Conservation (phyloP, 2,797 vertebrate species). For the Bradypodion ventrale region DNA sequence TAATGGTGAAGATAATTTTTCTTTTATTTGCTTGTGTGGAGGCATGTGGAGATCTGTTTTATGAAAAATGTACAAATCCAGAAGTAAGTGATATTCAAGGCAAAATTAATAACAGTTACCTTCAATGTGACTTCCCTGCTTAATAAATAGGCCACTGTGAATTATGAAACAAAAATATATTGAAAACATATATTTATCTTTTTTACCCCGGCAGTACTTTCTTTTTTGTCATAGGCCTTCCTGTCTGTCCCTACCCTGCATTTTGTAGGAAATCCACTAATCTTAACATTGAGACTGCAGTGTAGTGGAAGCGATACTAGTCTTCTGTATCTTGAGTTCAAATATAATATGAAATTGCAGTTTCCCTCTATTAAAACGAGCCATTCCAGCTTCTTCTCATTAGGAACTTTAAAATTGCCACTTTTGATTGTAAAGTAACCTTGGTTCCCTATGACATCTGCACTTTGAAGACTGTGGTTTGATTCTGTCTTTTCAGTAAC, state of each 20-base stretch:
- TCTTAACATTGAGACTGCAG: slow-evolving; percentile 61
- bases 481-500: neutral
- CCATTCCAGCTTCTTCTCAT: slow-evolving; percentile 10
- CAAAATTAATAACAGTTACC: slow-evolving; percentile 35
- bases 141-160: slow-evolving; percentile 41
- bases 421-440: slow-evolving; percentile 36
- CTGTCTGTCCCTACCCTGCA: slow-evolving; percentile 40
- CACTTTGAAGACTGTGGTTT: neutral
- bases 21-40: slow-evolving; percentile 33
- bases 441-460: neutral
- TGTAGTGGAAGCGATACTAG: neutral
- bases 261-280: slow-evolving; percentile 50
- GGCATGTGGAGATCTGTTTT: slow-evolving; percentile 33
- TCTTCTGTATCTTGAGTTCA: neutral
- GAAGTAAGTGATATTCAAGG: slow-evolving; percentile 37
- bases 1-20: slow-evolving; percentile 36
- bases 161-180: slow-evolving; percentile 45
- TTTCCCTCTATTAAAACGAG: neutral
- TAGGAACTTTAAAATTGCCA: slow-evolving; percentile 57
- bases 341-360: neutral
- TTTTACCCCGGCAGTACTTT: slow-evolving; percentile 32
- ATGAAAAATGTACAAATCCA: slow-evolving; percentile 43
- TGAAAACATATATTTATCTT: slow-evolving; percentile 56
- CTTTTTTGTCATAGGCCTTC: neutral
- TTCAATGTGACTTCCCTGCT: slow-evolving; percentile 51